Conservation (phyloP, 2,888 invertebrate genomes). For the Sicus ferrugineus region DNA sequence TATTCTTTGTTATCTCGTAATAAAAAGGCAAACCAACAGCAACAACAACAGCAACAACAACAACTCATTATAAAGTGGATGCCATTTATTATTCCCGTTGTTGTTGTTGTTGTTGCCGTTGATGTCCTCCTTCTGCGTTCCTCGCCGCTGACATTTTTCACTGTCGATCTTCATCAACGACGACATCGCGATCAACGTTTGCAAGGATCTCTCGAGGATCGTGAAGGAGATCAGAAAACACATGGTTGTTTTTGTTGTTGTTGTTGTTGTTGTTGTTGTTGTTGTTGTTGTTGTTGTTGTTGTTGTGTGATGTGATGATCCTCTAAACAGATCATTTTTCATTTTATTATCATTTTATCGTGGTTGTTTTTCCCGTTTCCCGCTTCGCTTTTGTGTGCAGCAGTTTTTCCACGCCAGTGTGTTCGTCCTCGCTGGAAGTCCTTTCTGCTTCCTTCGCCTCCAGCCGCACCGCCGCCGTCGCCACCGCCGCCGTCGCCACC, state of each 20-base stretch:
- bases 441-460: no score
- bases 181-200: constrained; percentile 9
- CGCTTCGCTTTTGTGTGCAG: constrained; percentile 7
- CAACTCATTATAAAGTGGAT: constrained; percentile 24
- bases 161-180: constrained; percentile 5
- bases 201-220: neutral
- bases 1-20: neutral
- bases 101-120: neutral
- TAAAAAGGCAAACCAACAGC: neutral
- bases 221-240: no score
- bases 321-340: constrained; percentile 37
- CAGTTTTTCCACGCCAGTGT: no score
- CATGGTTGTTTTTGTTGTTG: neutral
- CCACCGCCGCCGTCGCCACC: neutral
- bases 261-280: constrained; percentile 12
- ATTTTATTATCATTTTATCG: constrained; percentile 10
- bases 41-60: neutral
- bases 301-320: constrained; percentile 22
- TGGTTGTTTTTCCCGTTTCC: neutral
- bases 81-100: constrained; percentile 30
- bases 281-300: constrained; percentile 16
- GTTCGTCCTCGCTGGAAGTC: no score
- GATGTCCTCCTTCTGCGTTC: neutral
- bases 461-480: no score
- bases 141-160: constrained; percentile 13